These are phyloP conservation scores for Petrolisthes cinctipes DNA, from an alignment of 2,888 invertebrate species.

Conservation along the genomic window DNA sequence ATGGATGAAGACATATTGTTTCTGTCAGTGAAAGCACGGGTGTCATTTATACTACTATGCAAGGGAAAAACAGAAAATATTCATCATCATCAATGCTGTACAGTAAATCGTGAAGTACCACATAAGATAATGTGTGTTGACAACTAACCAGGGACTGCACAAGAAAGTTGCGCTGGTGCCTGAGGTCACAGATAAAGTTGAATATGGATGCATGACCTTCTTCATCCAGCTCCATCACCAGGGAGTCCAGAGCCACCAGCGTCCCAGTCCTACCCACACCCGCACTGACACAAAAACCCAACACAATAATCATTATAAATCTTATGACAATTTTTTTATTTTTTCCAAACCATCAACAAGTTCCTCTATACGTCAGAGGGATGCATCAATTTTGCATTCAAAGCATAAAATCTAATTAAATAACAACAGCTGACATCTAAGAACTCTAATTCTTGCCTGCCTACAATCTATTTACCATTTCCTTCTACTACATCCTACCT, in stretches of 20 bases:
- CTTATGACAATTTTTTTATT: slow-evolving; percentile 4
- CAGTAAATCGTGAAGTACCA: not conserved
- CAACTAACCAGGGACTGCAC: slow-evolving; percentile 85
- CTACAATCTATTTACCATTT: not conserved
- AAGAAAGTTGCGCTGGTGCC: slow-evolving; percentile 91
- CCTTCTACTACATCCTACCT: slow-evolving; percentile 70
- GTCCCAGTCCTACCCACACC: slow-evolving; percentile 96
- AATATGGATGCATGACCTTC: slow-evolving; percentile 89
- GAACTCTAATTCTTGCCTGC: no score
- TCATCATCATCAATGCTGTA: not conserved
- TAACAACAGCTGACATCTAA: no score
- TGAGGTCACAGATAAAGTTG: slow-evolving; percentile 88
- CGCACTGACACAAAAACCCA: slow-evolving; percentile 74
- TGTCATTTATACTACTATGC: not conserved
- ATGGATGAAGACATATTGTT: slow-evolving; percentile 97
- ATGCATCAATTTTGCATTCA: no score
- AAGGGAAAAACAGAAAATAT: not conserved
- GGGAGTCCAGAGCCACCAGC: slow-evolving; percentile 89
- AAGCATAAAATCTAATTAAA: no score
- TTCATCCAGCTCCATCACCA: slow-evolving; percentile 86
- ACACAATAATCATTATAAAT: not conserved
- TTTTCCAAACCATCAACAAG: not conserved
- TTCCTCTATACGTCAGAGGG: not conserved
- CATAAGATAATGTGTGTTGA: not conserved
- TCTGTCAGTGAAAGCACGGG: slow-evolving; percentile 71